Conservation (phyloP, 2,113 vertebrate genomes). For the Neofelis nebulosa region DNA sequence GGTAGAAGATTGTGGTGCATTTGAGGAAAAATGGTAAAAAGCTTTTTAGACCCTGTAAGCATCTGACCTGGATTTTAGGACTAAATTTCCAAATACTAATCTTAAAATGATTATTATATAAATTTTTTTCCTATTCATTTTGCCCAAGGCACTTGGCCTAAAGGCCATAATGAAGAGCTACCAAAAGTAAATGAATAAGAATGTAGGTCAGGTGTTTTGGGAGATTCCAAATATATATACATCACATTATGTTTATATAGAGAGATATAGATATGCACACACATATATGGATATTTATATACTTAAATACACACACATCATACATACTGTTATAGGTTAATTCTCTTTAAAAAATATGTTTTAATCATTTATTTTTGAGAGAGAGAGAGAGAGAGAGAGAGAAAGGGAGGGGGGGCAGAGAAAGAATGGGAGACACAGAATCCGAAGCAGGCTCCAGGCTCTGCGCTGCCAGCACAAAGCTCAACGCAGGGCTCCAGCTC, state of each 20-base stretch:
- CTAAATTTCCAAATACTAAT: background rate
- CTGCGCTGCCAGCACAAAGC: no score
- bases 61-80: conserved; percentile 53
- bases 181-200: conserved; percentile 7
- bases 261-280: background rate
- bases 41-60: background rate
- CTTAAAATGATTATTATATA: background rate
- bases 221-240: background rate
- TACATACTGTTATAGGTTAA: background rate
- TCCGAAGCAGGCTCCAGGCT: no score
- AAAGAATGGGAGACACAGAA: no score
- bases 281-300: background rate
- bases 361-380: no score
- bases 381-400: no score
- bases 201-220: conserved; percentile 42
- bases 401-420: no score
- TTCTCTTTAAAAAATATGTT: background rate
- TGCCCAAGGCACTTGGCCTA: conserved; percentile 19
- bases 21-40: background rate
- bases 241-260: background rate
- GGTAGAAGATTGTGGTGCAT: background rate
- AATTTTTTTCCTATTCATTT: conserved; percentile 11
- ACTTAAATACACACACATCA: background rate
- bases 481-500: no score
- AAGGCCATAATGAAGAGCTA: conserved; percentile 1